Conservation (phyloP, 2,888 invertebrate genomes). For the Cephalotes varians region DNA sequence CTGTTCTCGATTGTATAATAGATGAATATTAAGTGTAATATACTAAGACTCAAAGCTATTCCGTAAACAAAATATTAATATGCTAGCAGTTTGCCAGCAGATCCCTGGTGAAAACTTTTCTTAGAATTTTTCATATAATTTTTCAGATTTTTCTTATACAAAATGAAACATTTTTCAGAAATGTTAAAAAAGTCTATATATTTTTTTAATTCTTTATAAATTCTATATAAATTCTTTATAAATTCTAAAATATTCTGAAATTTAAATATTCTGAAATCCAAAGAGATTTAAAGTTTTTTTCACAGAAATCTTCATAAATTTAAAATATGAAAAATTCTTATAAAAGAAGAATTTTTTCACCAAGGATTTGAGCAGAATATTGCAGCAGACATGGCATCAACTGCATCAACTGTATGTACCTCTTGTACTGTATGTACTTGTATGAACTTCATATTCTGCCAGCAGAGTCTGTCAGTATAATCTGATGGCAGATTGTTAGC, state of each 20-base stretch:
- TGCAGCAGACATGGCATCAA: not conserved
- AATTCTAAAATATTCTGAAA: not conserved
- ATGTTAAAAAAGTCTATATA: not conserved
- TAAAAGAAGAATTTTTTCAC: not conserved
- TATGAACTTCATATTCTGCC: not conserved
- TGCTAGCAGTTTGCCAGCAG: not conserved
- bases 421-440: no score
- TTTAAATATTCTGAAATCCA: not conserved
- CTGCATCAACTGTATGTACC: no score
- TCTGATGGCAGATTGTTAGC: not conserved
- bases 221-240: not conserved
- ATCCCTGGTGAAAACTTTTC: not conserved
- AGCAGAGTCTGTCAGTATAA: not conserved
- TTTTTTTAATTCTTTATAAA: not conserved
- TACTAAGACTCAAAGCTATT: not conserved
- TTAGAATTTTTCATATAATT: not conserved
- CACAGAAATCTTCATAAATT: not conserved
- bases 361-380: not conserved
- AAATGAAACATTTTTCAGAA: not conserved
- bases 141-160: not conserved
- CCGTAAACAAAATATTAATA: not conserved
- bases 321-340: not conserved
- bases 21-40: not conserved
- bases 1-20: not conserved
- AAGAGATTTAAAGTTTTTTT: not conserved